A percentile compares a stretch with the other conserved stretches of the same genome.
Conservation (phyloP, 2,113 vertebrate genomes). For the Axis porcinus region DNA sequence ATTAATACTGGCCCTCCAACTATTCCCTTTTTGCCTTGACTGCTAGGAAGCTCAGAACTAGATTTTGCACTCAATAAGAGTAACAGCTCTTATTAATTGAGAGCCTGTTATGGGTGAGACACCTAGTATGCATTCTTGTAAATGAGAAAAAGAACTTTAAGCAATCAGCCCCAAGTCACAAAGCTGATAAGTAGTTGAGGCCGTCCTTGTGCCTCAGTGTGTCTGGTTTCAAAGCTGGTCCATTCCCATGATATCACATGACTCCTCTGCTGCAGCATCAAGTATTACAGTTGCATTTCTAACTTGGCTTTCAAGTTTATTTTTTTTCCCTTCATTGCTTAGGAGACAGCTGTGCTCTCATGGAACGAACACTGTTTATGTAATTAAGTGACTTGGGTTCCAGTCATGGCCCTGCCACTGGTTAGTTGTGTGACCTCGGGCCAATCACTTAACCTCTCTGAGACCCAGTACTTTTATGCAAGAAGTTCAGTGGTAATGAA, state of each 20-base stretch:
- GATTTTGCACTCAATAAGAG: background rate
- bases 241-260: rapidly evolving
- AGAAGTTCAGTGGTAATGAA: background rate
- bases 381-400: background rate
- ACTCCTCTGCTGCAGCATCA: background rate
- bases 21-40: background rate
- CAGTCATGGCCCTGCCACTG: background rate
- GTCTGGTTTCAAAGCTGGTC: background rate
- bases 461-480: background rate
- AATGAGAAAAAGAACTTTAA: background rate
- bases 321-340: background rate
- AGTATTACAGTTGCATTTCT: background rate
- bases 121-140: background rate
- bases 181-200: background rate
- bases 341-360: background rate
- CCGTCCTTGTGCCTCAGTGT: background rate
- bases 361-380: background rate
- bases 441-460: background rate
- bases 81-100: background rate
- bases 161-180: background rate
- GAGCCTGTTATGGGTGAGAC: background rate
- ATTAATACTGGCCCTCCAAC: background rate
- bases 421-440: background rate
- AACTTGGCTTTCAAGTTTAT: background rate
- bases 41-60: constrained; percentile 11